Evolutionary conservation across 1,140 invertebrate species (phyloP).

Genomic region (Caerostris extrusa): DNA sequence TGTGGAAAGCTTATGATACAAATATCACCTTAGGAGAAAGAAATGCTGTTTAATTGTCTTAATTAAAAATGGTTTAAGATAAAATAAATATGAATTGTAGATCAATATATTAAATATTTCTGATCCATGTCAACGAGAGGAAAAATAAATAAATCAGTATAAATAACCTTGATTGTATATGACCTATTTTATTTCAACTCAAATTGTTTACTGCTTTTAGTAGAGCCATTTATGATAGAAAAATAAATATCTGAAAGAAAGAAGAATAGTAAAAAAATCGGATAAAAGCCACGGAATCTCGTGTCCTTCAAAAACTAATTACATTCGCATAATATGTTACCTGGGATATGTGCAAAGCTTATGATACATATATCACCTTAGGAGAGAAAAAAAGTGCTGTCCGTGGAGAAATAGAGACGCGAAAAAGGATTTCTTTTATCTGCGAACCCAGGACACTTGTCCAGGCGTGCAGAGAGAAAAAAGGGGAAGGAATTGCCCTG

Average conservation of each 20-base stretch:
- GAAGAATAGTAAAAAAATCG: neutral
- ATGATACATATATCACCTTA: neutral
- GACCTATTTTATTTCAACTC: neutral
- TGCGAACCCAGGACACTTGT: slow-evolving; percentile 27
- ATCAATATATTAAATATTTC: too few relatives aligned
- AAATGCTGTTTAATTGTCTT: too few relatives aligned
- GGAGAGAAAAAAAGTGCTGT: neutral
- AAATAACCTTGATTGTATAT: too few relatives aligned
- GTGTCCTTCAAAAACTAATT: slow-evolving; percentile 47
- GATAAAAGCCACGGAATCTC: neutral
- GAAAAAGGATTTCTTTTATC: slow-evolving; percentile 27
- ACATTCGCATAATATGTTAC: slow-evolving; percentile 14
- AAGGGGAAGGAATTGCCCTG: neutral
- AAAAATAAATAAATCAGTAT: too few relatives aligned
- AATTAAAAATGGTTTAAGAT: too few relatives aligned
- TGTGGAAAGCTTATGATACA: too few relatives aligned
- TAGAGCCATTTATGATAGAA: neutral
- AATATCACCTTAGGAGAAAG: too few relatives aligned
- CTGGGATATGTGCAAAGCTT: slow-evolving; percentile 29
- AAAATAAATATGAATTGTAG: too few relatives aligned
- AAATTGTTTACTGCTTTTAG: neutral
- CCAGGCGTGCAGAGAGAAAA: slow-evolving; percentile 31
- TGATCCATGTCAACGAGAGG: too few relatives aligned
- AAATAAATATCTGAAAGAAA: neutral
- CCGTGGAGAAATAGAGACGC: neutral